Base-by-base conservation (phyloP, 2,797 vertebrate genomes). In the Cynopterus sphinx region DNA sequence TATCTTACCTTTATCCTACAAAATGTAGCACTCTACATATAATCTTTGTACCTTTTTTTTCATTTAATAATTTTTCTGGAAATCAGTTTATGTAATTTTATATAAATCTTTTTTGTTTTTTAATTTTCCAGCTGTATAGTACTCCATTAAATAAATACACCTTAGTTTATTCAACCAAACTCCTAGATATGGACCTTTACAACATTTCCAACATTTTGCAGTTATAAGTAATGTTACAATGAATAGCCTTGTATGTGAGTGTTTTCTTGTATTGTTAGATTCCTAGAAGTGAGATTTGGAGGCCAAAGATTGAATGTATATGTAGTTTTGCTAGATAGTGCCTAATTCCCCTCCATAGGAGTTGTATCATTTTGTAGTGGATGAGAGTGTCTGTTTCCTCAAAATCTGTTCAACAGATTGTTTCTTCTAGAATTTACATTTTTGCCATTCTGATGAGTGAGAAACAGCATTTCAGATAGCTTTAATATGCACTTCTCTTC, bases 201-300 rank as follows among this genome's bases (percentile, higher is more conserved):
- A 11, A 39, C 49, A 6, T 87, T 95, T 82, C 74, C n/a, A 86
- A 1, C 86, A 90, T 65, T 78, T 90, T 95, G 28, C 70, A 75
- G 19, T 82, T 73, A 87, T n/a, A 87, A 70, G 61, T 75, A 77
- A 73, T 68, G 39, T 16, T 73, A 3, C 7, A 77, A 41, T 59
- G 33, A 82, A 53, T 51, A 61, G 49, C 28, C 31, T 65, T 49
- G 4, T 81, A 49, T 49, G 46, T 26, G 13, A 63, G 21, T 81
- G 36, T 65, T 91, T 91, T 90, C 74, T 91, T 91, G 9, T n/a
- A n/a, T n/a, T n/a, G n/a, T n/a, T n/a, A n/a, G n/a, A n/a, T n/a
- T n/a, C n/a, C 51, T 51, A 41, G 11, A 57, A 83, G 49, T 67
- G 24, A 53, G 36, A 82, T 81, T 87, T 49, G 46, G 79, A 51